Conservation (phyloP, 2,113 vertebrate species). For the Dicerorhinus sumatrensis region DNA sequence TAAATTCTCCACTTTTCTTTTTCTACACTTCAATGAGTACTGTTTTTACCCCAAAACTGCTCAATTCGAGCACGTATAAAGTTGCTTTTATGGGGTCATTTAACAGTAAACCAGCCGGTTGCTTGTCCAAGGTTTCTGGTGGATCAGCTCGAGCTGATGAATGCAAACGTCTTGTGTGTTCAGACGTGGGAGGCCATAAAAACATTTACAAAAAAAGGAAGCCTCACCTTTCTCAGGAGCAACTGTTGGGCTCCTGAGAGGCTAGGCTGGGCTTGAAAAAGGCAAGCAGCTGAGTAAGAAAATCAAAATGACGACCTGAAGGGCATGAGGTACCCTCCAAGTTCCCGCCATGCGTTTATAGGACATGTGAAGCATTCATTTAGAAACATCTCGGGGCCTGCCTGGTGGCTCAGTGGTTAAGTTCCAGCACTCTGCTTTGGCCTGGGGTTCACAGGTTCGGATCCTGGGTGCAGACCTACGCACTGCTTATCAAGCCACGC, state of each 20-base stretch:
- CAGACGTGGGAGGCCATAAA: too few relatives aligned
- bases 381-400: background rate
- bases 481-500: too few relatives aligned
- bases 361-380: background rate
- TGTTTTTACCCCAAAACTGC: background rate
- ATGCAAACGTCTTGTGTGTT: background rate
- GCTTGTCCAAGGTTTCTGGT: background rate
- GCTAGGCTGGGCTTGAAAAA: background rate
- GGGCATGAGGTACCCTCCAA: background rate
- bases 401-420: too few relatives aligned
- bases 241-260: background rate
- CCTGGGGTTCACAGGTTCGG: too few relatives aligned
- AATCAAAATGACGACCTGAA: background rate
- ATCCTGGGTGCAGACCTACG: too few relatives aligned
- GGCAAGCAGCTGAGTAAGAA: background rate
- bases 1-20: background rate
- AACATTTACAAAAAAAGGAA: background rate
- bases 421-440: too few relatives aligned
- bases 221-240: background rate
- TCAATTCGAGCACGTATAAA: background rate
- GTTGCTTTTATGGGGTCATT: background rate
- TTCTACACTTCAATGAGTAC: background rate
- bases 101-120: background rate
- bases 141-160: background rate
- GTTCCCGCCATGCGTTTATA: fast-evolving